These are phyloP conservation scores for Peromyscus maniculatus DNA, from an alignment of 2,113 vertebrate genomes.

Conservation along the genomic window DNA sequence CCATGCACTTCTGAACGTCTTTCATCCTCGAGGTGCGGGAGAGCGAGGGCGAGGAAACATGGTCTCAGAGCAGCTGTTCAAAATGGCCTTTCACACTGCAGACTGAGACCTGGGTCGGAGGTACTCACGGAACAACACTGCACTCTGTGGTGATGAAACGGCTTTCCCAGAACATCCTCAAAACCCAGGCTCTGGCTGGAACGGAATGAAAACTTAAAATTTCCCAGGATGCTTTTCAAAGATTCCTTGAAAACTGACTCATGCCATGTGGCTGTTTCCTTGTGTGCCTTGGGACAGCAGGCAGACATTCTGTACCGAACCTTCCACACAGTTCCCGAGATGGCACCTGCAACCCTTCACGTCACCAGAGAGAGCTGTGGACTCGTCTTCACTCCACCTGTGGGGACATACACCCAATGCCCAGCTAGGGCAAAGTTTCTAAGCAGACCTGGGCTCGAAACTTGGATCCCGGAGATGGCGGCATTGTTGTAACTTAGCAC, in stretches of 20 bases:
- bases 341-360: background rate
- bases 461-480: background rate
- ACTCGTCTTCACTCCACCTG: accelerated
- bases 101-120: accelerated
- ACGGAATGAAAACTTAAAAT: background rate
- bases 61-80: accelerated
- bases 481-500: background rate
- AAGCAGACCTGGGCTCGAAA: background rate
- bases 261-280: background rate
- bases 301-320: background rate
- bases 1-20: background rate
- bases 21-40: background rate
- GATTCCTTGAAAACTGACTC: constrained; percentile 14
- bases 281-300: background rate
- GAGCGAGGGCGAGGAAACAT: accelerated
- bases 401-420: accelerated
- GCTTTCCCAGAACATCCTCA: background rate
- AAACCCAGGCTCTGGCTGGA: background rate
- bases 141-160: accelerated
- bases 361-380: background rate
- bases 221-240: background rate
- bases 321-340: background rate
- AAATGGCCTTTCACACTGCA: accelerated
- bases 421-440: background rate
- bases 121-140: background rate